A percentile compares a stretch with the other conserved stretches of the same genome.
Conservation (phyloP, 1,140 invertebrate species). For the Atta texana region DNA sequence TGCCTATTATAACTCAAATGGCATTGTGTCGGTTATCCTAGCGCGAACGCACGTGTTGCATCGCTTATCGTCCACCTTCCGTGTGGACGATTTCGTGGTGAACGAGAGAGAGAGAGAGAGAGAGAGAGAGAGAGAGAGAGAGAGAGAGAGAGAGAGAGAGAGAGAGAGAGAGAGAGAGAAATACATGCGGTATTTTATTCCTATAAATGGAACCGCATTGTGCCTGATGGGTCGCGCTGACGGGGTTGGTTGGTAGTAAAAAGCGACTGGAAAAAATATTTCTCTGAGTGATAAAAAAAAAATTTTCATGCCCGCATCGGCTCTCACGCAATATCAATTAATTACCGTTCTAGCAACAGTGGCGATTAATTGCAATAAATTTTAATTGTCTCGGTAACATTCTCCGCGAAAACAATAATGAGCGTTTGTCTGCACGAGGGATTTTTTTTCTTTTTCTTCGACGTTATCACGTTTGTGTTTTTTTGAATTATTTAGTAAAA, state of each 20-base stretch:
- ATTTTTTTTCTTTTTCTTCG: neutral
- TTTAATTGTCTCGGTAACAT: neutral
- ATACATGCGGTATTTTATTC: neutral
- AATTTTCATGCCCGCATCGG: neutral
- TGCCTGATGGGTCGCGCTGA: neutral
- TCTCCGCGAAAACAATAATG: constrained; percentile 12
- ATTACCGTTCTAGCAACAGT: constrained; percentile 44
- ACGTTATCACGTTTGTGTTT: too few species aligned
- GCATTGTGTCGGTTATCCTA: constrained; percentile 25
- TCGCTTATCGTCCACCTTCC: constrained; percentile 29
- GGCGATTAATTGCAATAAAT: constrained; percentile 22
- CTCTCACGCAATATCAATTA: constrained; percentile 47
- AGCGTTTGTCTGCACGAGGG: neutral
- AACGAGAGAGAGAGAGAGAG: too few species aligned
- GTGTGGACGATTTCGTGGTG: constrained; percentile 9
- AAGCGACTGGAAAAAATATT: constrained; percentile 58
- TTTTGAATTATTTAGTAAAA: neutral
- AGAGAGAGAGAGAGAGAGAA: neutral
- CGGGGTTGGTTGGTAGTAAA: neutral
- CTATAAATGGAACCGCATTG: constrained; percentile 31
- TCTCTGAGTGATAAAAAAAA: constrained; percentile 31
- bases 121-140: too few species aligned
- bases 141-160: too few species aligned
- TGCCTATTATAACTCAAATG: constrained; percentile 37
- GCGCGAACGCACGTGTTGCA: constrained; percentile 35